phyloP scores from a whole-genome alignment of 2,888 invertebrate species.

The Geotrupes spiniger region DNA sequence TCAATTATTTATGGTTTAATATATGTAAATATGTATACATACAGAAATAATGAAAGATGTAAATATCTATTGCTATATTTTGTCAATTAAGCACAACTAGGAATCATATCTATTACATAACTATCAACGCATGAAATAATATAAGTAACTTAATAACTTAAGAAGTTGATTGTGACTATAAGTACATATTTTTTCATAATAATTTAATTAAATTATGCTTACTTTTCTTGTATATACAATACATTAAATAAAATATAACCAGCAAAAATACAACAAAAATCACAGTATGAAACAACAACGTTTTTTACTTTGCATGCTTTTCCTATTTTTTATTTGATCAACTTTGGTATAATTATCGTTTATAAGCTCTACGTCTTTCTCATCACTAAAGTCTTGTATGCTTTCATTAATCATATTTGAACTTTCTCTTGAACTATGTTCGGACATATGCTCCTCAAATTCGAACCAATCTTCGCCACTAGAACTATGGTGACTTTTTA shows the following conservation, averaged over 20 bases:
- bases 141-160: slow-evolving; percentile 1
- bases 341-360: slow-evolving; percentile 20
- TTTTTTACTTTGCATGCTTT: slow-evolving; percentile 24
- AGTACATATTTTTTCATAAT: too few species aligned
- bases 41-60: too few species aligned
- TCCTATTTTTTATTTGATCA: slow-evolving; percentile 16
- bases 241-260: slow-evolving; percentile 15
- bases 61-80: too few species aligned
- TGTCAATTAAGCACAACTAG: too few species aligned
- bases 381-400: slow-evolving; percentile 19
- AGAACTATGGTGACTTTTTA: slow-evolving; percentile 51
- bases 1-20: too few species aligned
- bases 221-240: too few species aligned
- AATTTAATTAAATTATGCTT: too few species aligned
- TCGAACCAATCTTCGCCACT: slow-evolving; percentile 53
- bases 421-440: slow-evolving; percentile 16
- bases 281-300: slow-evolving; percentile 33
- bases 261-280: slow-evolving; percentile 26
- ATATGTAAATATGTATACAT: too few species aligned
- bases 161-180: too few species aligned
- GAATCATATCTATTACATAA: too few species aligned
- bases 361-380: slow-evolving; percentile 17
- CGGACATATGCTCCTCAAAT: slow-evolving; percentile 35
- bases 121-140: too few species aligned
- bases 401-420: slow-evolving; percentile 12